Evolutionary conservation across 2,888 invertebrate genomes (phyloP), one percentile per base, ranked within the genome.

Genomic region (Amiota communis): DNA sequence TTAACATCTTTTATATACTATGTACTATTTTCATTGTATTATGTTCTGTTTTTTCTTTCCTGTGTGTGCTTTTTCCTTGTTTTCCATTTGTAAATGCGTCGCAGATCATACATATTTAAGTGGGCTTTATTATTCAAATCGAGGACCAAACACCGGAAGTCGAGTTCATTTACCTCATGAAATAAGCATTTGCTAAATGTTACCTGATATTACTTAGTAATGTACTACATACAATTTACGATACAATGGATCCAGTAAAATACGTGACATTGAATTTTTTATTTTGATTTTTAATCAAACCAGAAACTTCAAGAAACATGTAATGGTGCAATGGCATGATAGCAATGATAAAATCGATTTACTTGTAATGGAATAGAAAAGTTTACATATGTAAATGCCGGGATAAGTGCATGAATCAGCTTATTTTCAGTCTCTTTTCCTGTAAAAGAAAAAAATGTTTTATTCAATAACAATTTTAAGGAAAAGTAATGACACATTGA

Each of bases 121-220:
- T 1, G 63, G 8, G 12, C 36, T 36, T 61, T 61, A n/a, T 13
- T 15, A 56, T 56, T 15, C 56, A 56, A 8, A 20, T 3, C 20
- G 8, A 17, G 46, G 9, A 47, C n/a, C 53, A n/a, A 12, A 59
- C 59, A 20, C 59, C 67, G 67, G 67, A 68, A 68, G n/a, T 68
- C 23, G 67, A 68, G 67, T 68, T 68, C 67, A 53, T 20, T 68
- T 68, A 68, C 67, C 67, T 68, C 36, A 68, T 53, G 23, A 68
- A 68, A 68, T 12, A 68, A 23, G 48, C 13, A 68, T 23, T 23
- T 15, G 20, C 48, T 65, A 15, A 65, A 65, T 65, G 65, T 65
- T 17, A 17, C 23, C 17, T 57, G 13, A 56, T 56, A 53, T 13
- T 13, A 23, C n/a, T n/a, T n/a, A n/a, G 56, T 56, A 36, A 36